Evolutionary conservation across 2,797 vertebrate species (phyloP).

Genomic region (Lophotriccus pileatus): DNA sequence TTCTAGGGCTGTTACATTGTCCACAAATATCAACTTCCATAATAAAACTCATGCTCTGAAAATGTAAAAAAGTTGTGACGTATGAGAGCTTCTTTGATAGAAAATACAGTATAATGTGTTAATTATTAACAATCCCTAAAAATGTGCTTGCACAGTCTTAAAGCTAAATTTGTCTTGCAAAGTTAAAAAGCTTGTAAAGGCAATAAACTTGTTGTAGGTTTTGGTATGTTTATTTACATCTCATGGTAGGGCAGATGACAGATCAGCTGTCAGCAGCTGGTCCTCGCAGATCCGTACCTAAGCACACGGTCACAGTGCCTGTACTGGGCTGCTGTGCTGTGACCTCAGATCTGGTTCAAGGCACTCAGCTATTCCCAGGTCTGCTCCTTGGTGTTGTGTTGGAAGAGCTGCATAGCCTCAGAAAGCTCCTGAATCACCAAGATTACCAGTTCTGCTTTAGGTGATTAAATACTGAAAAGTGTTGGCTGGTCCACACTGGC

Average conservation of each 20-base stretch:
- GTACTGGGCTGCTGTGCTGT: background rate
- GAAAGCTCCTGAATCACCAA: background rate
- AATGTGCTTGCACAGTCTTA: background rate
- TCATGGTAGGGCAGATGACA: background rate
- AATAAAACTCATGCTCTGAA: background rate
- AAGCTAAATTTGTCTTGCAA: background rate
- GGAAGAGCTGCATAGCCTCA: background rate
- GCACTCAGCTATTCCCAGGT: background rate
- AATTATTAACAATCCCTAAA: background rate
- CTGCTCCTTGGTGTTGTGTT: background rate
- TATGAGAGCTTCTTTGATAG: background rate
- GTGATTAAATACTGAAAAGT: background rate
- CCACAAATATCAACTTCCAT: background rate
- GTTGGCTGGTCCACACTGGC: background rate
- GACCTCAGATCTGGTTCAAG: background rate
- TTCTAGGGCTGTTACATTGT: background rate
- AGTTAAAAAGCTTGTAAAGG: background rate
- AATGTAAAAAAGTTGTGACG: fast-evolving
- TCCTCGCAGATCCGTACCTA: background rate
- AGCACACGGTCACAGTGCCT: background rate
- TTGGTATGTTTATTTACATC: background rate
- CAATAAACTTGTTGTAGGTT: background rate
- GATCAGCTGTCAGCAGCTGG: background rate
- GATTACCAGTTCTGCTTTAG: background rate
- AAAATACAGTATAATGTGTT: background rate